These are phyloP conservation scores for Phanerotoma sp. DNA, from an alignment of 2,888 invertebrate species.

Conservation along the genomic window DNA sequence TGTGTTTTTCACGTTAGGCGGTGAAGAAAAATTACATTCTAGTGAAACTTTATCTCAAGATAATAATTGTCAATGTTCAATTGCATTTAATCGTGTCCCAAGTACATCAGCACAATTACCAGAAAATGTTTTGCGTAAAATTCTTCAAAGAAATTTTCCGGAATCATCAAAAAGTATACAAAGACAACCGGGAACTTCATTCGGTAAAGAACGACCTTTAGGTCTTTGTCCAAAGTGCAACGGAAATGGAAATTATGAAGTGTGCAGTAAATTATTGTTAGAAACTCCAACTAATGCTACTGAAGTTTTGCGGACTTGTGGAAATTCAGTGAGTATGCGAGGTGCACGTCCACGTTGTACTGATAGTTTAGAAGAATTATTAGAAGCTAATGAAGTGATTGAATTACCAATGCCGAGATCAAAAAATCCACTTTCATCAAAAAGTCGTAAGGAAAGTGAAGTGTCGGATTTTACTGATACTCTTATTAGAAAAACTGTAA, in stretches of 20 bases:
- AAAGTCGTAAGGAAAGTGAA: slow-evolving; percentile 28
- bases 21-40: slow-evolving; percentile 42
- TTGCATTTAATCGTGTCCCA: slow-evolving; percentile 47
- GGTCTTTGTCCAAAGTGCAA: slow-evolving; percentile 47
- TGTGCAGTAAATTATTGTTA: slow-evolving; percentile 54
- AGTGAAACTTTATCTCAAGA: slow-evolving; percentile 12
- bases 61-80: slow-evolving; percentile 45
- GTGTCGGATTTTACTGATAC: slow-evolving; percentile 48
- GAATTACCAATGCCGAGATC: slow-evolving; percentile 65
- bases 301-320: slow-evolving; percentile 61
- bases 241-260: slow-evolving; percentile 37
- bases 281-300: slow-evolving; percentile 80
- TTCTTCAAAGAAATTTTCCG: slow-evolving; percentile 53
- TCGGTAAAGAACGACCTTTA: slow-evolving; percentile 31
- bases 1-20: slow-evolving; percentile 52
- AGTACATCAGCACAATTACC: slow-evolving; percentile 52
- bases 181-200: slow-evolving; percentile 34
- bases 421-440: slow-evolving; percentile 9
- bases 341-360: slow-evolving; percentile 37
- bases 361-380: slow-evolving; percentile 49
- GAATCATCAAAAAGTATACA: slow-evolving; percentile 52
- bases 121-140: slow-evolving; percentile 49
- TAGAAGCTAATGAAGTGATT: slow-evolving; percentile 56
- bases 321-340: slow-evolving; percentile 35
- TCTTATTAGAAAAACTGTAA: slow-evolving; percentile 39